phyloP scores from a whole-genome alignment of 1,140 invertebrate genomes.

The Planococcus citri region DNA sequence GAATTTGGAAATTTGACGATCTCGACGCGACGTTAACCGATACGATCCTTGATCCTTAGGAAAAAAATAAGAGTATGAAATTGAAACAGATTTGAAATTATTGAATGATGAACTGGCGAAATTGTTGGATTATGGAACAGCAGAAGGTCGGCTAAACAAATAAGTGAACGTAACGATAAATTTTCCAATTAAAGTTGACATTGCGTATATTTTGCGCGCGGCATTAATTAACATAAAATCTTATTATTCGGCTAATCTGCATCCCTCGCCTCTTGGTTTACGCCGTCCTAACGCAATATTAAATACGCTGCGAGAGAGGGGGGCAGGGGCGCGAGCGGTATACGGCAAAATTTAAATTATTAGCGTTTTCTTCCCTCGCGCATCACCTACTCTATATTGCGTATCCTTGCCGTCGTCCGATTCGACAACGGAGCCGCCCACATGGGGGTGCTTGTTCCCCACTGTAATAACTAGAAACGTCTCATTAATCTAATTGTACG shows the following conservation, averaged over 20 bases:
- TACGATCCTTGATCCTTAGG: too few species aligned
- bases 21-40: too few species aligned
- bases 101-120: neutral
- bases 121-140: constrained; percentile 3
- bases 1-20: too few species aligned
- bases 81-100: neutral
- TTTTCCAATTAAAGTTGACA: constrained; percentile 20
- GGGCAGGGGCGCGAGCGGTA: neutral
- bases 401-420: neutral
- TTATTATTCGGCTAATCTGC: constrained; percentile 18
- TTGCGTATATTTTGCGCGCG: constrained; percentile 17
- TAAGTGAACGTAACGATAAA: constrained; percentile 17
- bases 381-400: neutral
- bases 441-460: constrained; percentile 12
- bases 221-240: constrained; percentile 20
- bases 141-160: constrained; percentile 17
- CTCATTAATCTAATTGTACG: constrained; percentile 20
- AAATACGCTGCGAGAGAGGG: neutral
- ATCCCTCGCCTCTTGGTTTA: neutral
- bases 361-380: constrained; percentile 12
- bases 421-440: neutral
- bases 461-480: constrained; percentile 17
- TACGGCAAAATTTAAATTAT: constrained; percentile 18
- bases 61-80: too few species aligned
- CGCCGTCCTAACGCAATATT: constrained; percentile 17